Evolutionary conservation across 2,113 vertebrate genomes (phyloP).

Genomic region (Terrapene triunguis): DNA sequence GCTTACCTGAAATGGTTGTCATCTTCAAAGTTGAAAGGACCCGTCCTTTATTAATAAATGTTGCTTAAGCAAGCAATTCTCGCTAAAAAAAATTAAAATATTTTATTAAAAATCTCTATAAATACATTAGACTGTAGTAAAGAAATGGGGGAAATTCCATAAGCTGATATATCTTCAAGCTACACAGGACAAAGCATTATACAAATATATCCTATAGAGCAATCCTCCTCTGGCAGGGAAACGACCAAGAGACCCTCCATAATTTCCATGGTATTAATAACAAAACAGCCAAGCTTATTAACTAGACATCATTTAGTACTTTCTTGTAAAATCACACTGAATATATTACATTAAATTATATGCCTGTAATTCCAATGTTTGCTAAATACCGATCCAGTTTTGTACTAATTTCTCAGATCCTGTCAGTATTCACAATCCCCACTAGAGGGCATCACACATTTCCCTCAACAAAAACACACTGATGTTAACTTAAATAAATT

Average conservation of each 20-base stretch:
- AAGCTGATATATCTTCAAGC: background rate
- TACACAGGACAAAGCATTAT: background rate
- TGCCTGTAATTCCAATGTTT: background rate
- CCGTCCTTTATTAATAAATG: background rate
- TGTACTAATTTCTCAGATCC: background rate
- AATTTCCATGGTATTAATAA: background rate
- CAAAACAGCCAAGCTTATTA: background rate
- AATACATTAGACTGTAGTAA: background rate
- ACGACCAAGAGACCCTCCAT: background rate
- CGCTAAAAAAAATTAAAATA: background rate
- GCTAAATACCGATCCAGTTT: background rate
- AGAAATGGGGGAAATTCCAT: background rate
- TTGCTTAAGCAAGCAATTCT: background rate
- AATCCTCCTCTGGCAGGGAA: background rate
- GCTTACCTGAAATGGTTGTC: conserved; percentile 68
- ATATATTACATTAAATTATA: background rate
- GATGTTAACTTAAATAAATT: background rate
- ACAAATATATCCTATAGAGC: background rate
- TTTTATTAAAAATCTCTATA: background rate
- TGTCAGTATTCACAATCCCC: background rate
- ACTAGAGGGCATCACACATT: background rate
- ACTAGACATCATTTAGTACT: background rate
- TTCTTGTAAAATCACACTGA: background rate
- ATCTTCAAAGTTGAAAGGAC: conserved; percentile 18
- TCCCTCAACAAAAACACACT: background rate